Base-by-base conservation (phyloP, 2,888 invertebrate species). In the Dryococelus australis region DNA sequence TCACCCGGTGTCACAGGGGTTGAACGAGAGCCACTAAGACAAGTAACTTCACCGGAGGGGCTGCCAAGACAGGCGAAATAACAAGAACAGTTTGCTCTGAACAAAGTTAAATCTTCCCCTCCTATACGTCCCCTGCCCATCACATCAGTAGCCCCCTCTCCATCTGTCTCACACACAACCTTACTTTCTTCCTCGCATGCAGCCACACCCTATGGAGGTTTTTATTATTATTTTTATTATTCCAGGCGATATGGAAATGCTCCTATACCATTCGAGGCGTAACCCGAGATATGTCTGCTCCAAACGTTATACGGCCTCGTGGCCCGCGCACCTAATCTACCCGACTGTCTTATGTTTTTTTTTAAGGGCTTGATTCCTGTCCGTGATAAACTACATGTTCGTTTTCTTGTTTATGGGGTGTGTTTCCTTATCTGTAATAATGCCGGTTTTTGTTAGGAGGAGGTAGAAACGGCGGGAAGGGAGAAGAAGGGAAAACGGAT, bases 231-330 rank as follows among this genome's bases (percentile, higher is more conserved):
- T 65, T 65, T 5, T 16, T 65, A 16, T 20, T 20, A 16, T 65
- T n/a, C 24, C 65, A 16, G 65, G 65, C 65, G 65, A 65, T 65
- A 65, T 65, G 65, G 65, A 65, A 65, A 65, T 65, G 65, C 65
- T 20, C 51, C 51, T 20, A 51, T 51, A 65, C n/a, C 65, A 65
- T 65, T 8, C 20, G n/a, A 65, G 65, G 65, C 6, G 65, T 65
- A 24, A 65, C 65, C 65, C 6, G 12, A 65, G 6, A 65, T 65
- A 16, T 65, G 65, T 24, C 16, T 65, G 65, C 13, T n/a, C 24
- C 65, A 65, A 65, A 47, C 35, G 35, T 1, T 35, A 35, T 35
- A 35, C 35, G 35, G 35, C 35, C 10, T 47, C 47, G 10, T 16
- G 47, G 47, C 47, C 12, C 1, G 47, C 47, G 8, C 0, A 51